Percentiles rank a stretch among this genome's conserved stretches.
phyloP scores from a whole-genome alignment of 2,888 invertebrate species.

The Auanema sp. region DNA sequence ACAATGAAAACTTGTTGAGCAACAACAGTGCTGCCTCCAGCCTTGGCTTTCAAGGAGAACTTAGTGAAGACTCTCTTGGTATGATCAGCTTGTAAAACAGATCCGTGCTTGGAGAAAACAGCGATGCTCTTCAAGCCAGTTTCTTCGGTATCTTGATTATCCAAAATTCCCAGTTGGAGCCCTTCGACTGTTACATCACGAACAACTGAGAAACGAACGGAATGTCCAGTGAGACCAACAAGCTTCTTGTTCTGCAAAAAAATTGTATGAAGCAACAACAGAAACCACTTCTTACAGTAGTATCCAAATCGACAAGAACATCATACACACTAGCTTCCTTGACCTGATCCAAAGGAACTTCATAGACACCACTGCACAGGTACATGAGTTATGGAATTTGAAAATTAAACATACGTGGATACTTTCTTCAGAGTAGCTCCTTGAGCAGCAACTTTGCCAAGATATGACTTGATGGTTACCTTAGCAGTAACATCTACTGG shows the following conservation, averaged over 20 bases:
- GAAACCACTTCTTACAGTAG: neutral
- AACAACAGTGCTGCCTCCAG: constrained; percentile 73
- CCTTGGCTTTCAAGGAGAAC: constrained; percentile 78
- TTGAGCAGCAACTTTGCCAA: no score
- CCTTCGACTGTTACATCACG: constrained; percentile 73
- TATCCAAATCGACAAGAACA: no score
- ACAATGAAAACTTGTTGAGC: constrained; percentile 67
- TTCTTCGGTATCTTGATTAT: constrained; percentile 65
- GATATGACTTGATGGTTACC: no score
- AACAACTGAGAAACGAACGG: neutral
- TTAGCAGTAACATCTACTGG: no score
- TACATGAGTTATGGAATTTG: no score
- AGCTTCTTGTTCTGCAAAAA: constrained; percentile 4
- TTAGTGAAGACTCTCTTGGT: constrained; percentile 85
- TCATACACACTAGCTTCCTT: no score
- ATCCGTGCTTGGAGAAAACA: constrained; percentile 76
- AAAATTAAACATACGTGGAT: no score
- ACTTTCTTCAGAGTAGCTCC: no score
- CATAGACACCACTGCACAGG: no score
- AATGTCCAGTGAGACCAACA: neutral
- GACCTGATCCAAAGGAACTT: no score
- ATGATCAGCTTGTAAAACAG: constrained; percentile 80
- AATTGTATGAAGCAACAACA: neutral
- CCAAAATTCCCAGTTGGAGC: constrained; percentile 68
- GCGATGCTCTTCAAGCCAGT: constrained; percentile 69